Base-by-base conservation (phyloP, 2,113 vertebrate genomes). In the Semicossyphus pulcher region DNA sequence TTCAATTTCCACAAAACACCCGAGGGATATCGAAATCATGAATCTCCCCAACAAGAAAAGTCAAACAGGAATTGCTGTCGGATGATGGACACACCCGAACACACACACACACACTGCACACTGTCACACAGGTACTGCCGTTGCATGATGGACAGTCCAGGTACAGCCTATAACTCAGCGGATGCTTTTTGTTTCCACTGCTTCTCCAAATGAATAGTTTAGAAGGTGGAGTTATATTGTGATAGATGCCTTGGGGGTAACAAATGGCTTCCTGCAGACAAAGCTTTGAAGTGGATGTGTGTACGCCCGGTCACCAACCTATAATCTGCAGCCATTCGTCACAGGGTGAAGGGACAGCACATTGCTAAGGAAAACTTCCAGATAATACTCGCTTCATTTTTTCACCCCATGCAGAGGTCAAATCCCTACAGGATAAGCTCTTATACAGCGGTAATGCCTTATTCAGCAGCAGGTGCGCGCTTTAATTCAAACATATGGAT, bases 151-250 rank as follows among this genome's bases (percentile, higher is more conserved):
- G 90, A 92, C 86, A 89, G 81, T 69, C 63, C 21, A 49, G 64
- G 44, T 72, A 29, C 25, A 71, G 82, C 74, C 86, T 82, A 90
- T 93, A 91, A 92, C 84, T 93, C 91, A 89, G 74, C 34, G 72
- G 72, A 75, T 84, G 79, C 81, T 88, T 81, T 88, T 73, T 86
- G 73, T 87, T 88, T 78, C 90, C 80, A 69, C 37, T 69, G 85
- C 86, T 85, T 92, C 80, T 78, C 83, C 85, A 91, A 92, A 92
- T 89, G 74, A 92, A 90, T 80, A 89, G 87, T 91, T 92, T 86
- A 88, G 83, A 91, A 81, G 76, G 58, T 87, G 84, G 83, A 74
- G 78, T 78, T 91, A 74, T 88, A 85, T 87, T 72, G 76, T 90
- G 89, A 93, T 86, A 60, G 85, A 93, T 91, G 72, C 79, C 84